Base-by-base conservation (phyloP, 2,888 invertebrate species). In the Caenorhabditis plicata region DNA sequence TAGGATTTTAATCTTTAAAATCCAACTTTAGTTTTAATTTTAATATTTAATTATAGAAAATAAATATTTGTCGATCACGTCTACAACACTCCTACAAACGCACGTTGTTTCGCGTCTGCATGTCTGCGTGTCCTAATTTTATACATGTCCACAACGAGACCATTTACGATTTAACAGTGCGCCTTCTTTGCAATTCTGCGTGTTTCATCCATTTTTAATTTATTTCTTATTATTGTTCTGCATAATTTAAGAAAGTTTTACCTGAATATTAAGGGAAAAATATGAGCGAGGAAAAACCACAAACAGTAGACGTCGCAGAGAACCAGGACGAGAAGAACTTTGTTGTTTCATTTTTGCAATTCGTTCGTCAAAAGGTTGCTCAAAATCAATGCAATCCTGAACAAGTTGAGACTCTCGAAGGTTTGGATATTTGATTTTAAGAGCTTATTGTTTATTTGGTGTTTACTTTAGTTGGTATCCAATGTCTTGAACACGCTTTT, bases 401-500 rank as follows among this genome's bases (percentile, higher is more conserved):
- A 31, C 77, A 78, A 27, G 65, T 73, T 15, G 79, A 78, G 41
- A 70, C 69, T 22, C 56, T 79, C 11, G 79, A 79, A 61, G 74
- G 78, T 78, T 9, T 29, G 41, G 27, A 8, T 44, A 36, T 32
- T 31, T 32, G 5, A 17, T n/a, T 27, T 15, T 2, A 48, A 31
- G 11, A 38, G 7, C 13, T n/a, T 23, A 11, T 22, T 20, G 20
- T 42, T 20, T 7, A 40, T 4, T 17, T 8, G 5, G 7, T 13
- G 8, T n/a, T 5, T 13, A 25, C 67, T 81, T 26, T 73, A 84
- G 95, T 96, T 53, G 92, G 92, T 32, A 88, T 90, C 68, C 94
- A 95, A 83, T 95, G 95, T 38, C 73, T 70, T 71, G 92, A 94
- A 83, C 89, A 90, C 41, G 90, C 92, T 7, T 95, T 90, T 82